Percentiles rank a stretch among this genome's conserved stretches.
phyloP scores from a whole-genome alignment of 2,113 vertebrate genomes.

The Glareola pratincola region DNA sequence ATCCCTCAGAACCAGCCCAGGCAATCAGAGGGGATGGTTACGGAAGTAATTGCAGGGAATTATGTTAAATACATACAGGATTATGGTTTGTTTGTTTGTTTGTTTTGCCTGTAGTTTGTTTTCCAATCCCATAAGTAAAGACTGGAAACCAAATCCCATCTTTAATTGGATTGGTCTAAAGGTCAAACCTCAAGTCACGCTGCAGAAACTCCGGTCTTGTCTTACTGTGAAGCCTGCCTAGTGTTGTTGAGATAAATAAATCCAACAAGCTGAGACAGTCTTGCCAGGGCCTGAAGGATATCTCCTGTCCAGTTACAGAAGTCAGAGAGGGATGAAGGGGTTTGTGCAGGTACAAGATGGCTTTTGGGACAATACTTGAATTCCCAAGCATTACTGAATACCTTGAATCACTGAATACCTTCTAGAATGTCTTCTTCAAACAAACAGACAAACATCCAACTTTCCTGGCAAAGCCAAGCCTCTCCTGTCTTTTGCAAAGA shows the following conservation, averaged over 20 bases:
- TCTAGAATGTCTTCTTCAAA: background rate
- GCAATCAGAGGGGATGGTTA: background rate
- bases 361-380: background rate
- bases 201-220: background rate
- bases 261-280: accelerated
- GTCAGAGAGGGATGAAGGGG: background rate
- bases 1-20: background rate
- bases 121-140: background rate
- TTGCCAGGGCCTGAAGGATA: background rate
- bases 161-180: slow-evolving; percentile 6
- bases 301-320: background rate
- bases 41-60: background rate
- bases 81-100: background rate
- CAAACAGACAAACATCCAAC: background rate
- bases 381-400: background rate
- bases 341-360: background rate
- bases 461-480: background rate
- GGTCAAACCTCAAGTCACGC: background rate
- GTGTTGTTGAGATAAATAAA: background rate
- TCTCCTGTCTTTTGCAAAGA: background rate
- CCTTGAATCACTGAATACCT: background rate
- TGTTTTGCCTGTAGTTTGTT: background rate
- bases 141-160: background rate
- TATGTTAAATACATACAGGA: background rate
- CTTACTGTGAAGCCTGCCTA: background rate